Conservation (phyloP, 1,140 invertebrate genomes). For the Apis laboriosa region DNA sequence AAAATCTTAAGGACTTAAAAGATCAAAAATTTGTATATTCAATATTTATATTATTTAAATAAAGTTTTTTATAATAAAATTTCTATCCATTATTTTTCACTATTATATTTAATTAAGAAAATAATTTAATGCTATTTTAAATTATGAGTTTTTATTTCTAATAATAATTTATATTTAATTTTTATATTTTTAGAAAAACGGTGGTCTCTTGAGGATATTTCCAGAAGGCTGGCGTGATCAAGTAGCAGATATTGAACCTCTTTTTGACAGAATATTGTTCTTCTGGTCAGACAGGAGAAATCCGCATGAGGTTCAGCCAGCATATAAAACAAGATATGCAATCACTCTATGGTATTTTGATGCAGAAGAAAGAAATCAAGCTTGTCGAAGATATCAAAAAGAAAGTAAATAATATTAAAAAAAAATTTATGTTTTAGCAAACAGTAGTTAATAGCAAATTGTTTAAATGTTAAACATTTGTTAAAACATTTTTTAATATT, state of each 20-base stretch:
- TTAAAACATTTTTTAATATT: background rate
- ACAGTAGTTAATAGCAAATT: background rate
- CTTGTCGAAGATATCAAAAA: slow-evolving; percentile 84
- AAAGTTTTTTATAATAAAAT: too few relatives aligned
- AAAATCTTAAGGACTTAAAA: too few relatives aligned
- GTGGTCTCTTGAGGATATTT: slow-evolving; percentile 92
- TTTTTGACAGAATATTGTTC: slow-evolving; percentile 96
- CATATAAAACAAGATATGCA: slow-evolving; percentile 93
- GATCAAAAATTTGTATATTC: too few relatives aligned
- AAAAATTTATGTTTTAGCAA: too few relatives aligned
- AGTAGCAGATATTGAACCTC: slow-evolving; percentile 95
- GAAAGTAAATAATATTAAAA: slow-evolving; percentile 79
- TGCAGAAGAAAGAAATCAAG: slow-evolving; percentile 90
- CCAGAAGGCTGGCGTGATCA: slow-evolving; percentile 90
- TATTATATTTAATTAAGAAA: too few relatives aligned
- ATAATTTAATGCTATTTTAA: background rate
- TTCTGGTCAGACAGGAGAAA: slow-evolving; percentile 99
- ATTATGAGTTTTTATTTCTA: background rate
- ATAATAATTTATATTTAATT: background rate
- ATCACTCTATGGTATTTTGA: slow-evolving; percentile 99
- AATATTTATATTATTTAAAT: too few relatives aligned
- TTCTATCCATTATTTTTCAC: too few relatives aligned
- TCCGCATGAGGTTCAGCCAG: slow-evolving; percentile 97
- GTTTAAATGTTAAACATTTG: too few relatives aligned
- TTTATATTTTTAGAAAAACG: slow-evolving; percentile 81